Base-by-base conservation (phyloP, 2,113 vertebrate genomes). In the Cervus canadensis region DNA sequence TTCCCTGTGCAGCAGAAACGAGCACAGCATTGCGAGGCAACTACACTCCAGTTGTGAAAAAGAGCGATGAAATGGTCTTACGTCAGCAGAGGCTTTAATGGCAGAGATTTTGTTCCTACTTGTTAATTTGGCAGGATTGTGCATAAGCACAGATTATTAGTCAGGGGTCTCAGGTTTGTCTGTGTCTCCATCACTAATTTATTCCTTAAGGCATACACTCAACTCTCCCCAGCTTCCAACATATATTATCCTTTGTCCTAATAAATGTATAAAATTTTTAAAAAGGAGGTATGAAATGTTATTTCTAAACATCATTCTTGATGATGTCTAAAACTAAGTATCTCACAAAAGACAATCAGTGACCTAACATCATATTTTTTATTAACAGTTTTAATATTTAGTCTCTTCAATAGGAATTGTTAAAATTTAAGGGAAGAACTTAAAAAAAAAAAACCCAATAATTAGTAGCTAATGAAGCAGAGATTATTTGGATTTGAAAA, bases 401-500 rank as follows among this genome's bases (percentile, higher is more conserved):
- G 19, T 45, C 8, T 16, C 52, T 30, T 71, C 45, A 93, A 50
- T 33, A 93, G 28, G 28, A 93, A 81, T 74, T 85, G 5, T 93
- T 81, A n/a, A 91, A 50, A 67, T 94, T 81, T 50, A 67, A 81
- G 25, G 71, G 48, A 33, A 82, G 50, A 57, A 86, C 8, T 82
- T 89, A 78, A 40, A 93, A 36, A 36, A 36, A 36, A 96, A 67
- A 64, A 5, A 5, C 19, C 15, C 19, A 56, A 33, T 76, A 67
- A 67, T 71, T 26, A 74, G 26, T 78, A 90, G 48, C 36, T 83
- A 92, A n/a, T 43, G 13, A 92, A 87, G 21, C 26, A 14, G 36
- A 79, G 25, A 87, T 84, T 97, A 87, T 87, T 97, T 89, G 43
- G 33, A 91, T 87, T 92, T 85, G 21, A 87, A 83, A 94, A 59